Evolutionary conservation across 1,140 invertebrate genomes (phyloP), one percentile per base, ranked within the genome.

Genomic region (Plutomurus gul): DNA sequence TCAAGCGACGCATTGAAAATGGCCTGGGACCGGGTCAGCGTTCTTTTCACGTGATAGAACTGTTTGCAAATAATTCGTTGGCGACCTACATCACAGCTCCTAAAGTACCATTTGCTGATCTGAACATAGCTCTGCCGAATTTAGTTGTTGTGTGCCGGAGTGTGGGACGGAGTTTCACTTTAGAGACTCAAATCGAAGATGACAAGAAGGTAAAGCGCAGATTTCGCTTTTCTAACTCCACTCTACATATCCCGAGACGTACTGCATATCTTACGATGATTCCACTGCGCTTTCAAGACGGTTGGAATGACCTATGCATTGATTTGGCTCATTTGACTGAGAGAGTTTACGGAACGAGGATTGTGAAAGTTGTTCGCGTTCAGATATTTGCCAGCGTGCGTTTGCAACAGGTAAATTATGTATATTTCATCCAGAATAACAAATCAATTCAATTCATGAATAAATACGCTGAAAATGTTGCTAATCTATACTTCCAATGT

Each of bases 371-470:
- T 30, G 85, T 91, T 5, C 84, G 89, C 86, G 88, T 91, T 70
- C 80, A 89, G 86, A 88, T 92, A 82, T 90, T 91, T 87, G 91
- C 91, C 75, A 92, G 91, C 85, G 91, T 91, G 85, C 86, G 90
- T 80, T 86, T 91, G 37, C 86, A 91, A 74, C 72, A 81, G 75
- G 80, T 65, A 18, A 33, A 36, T 13, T 1, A 6, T n/a, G 18
- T 18, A 7, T 65, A 71, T 22, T 6, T 36, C 16, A 5, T 33
- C 3, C 6, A n/a, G 1, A 37, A 25, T 47, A 25, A 8, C 20
- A 51, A n/a, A n/a, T n/a, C n/a, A n/a, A n/a, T n/a, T n/a, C n/a
- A n/a, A n/a, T n/a, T n/a, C n/a, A n/a, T n/a, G n/a, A n/a, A n/a
- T n/a, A n/a, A n/a, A n/a, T n/a, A n/a, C n/a, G n/a, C n/a, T n/a